Evolutionary conservation across 2,888 invertebrate genomes (phyloP).

Genomic region (Latheticus oryzae): DNA sequence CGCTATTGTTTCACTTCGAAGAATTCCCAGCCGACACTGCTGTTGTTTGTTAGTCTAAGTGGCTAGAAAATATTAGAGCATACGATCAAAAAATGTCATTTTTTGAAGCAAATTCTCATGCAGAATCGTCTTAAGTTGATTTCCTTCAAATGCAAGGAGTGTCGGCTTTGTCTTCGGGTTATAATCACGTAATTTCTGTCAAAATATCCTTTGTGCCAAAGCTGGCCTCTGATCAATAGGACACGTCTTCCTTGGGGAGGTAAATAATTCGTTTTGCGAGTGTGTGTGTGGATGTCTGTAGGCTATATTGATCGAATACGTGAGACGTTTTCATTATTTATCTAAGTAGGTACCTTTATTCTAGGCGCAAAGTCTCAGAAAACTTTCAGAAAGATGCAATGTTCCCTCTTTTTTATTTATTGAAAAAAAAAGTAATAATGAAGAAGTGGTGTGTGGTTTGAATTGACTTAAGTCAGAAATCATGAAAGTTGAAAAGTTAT

Average conservation of each 20-base stretch:
- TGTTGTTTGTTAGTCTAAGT: too few relatives aligned
- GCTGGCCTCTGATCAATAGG: constrained; percentile 30
- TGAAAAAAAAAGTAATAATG: too few relatives aligned
- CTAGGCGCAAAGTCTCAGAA: too few relatives aligned
- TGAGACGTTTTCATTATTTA: constrained; percentile 33
- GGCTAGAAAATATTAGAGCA: too few relatives aligned
- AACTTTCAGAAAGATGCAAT: too few relatives aligned
- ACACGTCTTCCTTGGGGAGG: constrained; percentile 33
- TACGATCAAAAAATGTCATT: too few relatives aligned
- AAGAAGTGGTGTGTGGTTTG: too few relatives aligned
- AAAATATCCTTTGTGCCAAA: constrained; percentile 30
- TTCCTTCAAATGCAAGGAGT: constrained; percentile 12
- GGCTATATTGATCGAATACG: constrained; percentile 28
- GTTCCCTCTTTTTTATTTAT: too few relatives aligned
- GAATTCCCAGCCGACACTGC: constrained; percentile 26
- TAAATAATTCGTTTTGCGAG: constrained; percentile 33
- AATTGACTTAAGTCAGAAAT: too few relatives aligned
- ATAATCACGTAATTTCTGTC: constrained; percentile 27
- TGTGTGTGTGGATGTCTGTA: constrained; percentile 22
- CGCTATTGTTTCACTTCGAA: constrained; percentile 27
- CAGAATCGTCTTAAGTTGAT: too few relatives aligned
- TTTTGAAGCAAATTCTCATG: too few relatives aligned
- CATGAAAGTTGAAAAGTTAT: constrained; percentile 29
- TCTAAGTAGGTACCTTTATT: constrained; percentile 12
- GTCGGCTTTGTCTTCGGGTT: constrained; percentile 1